These are phyloP conservation scores for Saguinus midas DNA, from an alignment of 2,113 vertebrate genomes.

Conservation along the genomic window DNA sequence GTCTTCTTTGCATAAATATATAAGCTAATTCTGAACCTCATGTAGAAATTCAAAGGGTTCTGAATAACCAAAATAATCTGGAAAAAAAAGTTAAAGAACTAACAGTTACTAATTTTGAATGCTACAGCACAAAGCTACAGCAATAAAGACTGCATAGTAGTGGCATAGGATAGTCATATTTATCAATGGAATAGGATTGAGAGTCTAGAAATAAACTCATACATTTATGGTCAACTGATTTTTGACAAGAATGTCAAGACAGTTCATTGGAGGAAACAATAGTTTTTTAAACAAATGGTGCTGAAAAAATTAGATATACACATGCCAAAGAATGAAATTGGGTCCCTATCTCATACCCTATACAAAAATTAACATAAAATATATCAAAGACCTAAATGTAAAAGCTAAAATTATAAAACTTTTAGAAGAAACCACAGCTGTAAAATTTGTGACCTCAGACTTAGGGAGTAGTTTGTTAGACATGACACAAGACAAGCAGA, in stretches of 20 bases:
- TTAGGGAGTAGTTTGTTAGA: not conserved
- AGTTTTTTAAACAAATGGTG: not conserved
- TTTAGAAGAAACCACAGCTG: not conserved
- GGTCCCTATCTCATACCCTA: not conserved
- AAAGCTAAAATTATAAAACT: not conserved
- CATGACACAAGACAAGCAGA: not conserved
- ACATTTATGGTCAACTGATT: not conserved
- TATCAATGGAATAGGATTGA: not conserved
- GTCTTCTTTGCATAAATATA: not conserved
- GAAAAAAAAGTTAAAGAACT: not conserved
- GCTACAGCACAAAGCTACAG: not conserved
- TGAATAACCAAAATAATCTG: not conserved
- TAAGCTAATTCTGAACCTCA: conserved; percentile 18
- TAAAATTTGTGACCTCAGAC: not conserved
- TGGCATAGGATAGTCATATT: not conserved
- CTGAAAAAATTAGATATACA: not conserved
- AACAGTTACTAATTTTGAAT: not conserved
- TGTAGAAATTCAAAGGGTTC: not conserved
- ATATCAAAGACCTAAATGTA: not conserved
- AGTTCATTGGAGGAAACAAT: not conserved
- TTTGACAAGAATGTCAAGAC: not conserved
- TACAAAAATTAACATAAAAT: not conserved
- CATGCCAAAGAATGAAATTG: not conserved
- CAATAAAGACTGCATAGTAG: not conserved
- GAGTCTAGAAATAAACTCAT: not conserved